Base-by-base conservation (phyloP, 2,888 invertebrate species). In the Slavum lentiscoides region DNA sequence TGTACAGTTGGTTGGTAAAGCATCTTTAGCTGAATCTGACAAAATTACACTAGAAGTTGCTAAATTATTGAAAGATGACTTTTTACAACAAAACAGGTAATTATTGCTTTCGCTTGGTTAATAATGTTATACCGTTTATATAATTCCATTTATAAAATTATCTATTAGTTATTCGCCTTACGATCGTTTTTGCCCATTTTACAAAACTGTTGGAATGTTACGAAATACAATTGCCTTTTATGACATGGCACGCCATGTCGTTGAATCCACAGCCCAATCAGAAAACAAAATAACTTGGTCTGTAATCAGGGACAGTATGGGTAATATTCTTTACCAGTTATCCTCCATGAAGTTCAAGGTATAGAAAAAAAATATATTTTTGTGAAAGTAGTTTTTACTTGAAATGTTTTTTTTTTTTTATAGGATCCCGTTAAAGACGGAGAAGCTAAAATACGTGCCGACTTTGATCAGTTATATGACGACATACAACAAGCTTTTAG, bases 321-420 rank as follows among this genome's bases (percentile, higher is more conserved):
- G 93, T 86, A 94, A 94, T 87, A 93, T 96, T 85, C 91, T 99
- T 85, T 98, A 99, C 89, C 96, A 98, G 87, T 91, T 99, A 84
- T 96, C 95, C 86, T 95, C 95, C 86, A 99, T 99, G 98, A 99
- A 99, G 89, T 99, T 99, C 91, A 98, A 97, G 92, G 95, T 94
- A 85, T 84, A 85, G 84, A n/a, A 49, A 30, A 43, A 43, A 43
- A 39, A 30, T 39, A 17, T 30, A 30, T 8, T 62, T 66, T 64
- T 23, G 30, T 58, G 19, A 66, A 68, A 59, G 13, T 66, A 55
- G 19, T 3, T 62, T 19, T 73, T 23, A 55, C 61, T n/a, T 58
- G 61, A 19, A 9, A 13, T n/a, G 53, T 62, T 21, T 70, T 15
- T 76, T n/a, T 53, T 62, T 21, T 70, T 15, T 76, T 64, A 59